A percentile compares a stretch with the other conserved stretches of the same genome.
Conservation (phyloP, 2,888 invertebrate species). For the Harpalus rubripes region DNA sequence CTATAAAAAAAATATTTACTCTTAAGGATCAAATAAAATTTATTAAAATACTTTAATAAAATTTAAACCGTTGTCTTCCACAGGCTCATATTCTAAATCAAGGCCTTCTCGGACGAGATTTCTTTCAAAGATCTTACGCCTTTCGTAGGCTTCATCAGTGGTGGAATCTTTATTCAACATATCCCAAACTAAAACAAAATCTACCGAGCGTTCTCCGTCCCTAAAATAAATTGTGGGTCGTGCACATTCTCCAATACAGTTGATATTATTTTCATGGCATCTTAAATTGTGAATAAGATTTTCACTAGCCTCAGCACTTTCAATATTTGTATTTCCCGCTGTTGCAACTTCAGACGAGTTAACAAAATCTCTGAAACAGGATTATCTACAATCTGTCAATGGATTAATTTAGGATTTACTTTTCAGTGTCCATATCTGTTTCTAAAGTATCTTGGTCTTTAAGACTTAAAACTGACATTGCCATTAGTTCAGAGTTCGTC, state of each 20-base stretch:
- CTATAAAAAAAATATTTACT: constrained; percentile 76
- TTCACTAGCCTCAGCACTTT: constrained; percentile 41
- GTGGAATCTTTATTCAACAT: constrained; percentile 79
- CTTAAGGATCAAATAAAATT: not conserved
- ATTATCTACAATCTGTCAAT: no score
- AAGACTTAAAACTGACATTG: constrained; percentile 81
- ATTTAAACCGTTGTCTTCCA: constrained; percentile 84
- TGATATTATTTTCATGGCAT: constrained; percentile 18
- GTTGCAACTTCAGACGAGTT: constrained; percentile 58
- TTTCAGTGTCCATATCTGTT: constrained; percentile 81
- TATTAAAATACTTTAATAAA: constrained; percentile 84
- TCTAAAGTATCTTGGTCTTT: constrained; percentile 81
- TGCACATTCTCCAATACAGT: constrained; percentile 72
- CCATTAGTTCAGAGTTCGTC: constrained; percentile 74
- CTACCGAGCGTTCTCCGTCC: constrained; percentile 86
- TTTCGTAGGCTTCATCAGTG: constrained; percentile 75
- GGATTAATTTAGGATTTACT: constrained; percentile 74
- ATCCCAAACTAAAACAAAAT: constrained; percentile 90
- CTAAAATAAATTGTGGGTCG: constrained; percentile 83
- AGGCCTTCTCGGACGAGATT: constrained; percentile 88
- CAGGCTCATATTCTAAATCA: constrained; percentile 85
- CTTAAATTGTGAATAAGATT: constrained; percentile 45
- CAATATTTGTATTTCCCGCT: constrained; percentile 36
- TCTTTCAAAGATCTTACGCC: constrained; percentile 83
- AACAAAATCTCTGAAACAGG: constrained; percentile 50